Evolutionary conservation across 1,140 invertebrate genomes (phyloP).

Genomic region (Hylyphantes graminicola): DNA sequence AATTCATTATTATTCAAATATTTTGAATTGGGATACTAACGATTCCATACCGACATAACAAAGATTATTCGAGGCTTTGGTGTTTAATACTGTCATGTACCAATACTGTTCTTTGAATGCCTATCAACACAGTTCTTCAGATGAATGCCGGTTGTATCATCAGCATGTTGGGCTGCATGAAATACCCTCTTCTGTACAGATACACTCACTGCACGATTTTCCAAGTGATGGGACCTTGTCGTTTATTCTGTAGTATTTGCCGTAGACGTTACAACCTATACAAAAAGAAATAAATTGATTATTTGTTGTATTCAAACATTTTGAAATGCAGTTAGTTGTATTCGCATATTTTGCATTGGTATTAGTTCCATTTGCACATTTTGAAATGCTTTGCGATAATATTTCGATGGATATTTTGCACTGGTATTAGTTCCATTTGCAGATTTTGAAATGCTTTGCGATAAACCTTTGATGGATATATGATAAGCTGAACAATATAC

Average conservation of each 20-base stretch:
- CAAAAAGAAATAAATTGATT: slow-evolving; percentile 64
- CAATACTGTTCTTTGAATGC: slow-evolving; percentile 7
- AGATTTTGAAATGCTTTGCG: no score
- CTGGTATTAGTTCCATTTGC: no score
- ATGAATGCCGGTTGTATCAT: slow-evolving; percentile 1
- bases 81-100: neutral
- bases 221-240: slow-evolving; percentile 86
- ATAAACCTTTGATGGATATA: no score
- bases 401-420: no score
- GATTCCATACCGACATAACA: neutral
- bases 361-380: no score
- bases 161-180: slow-evolving; percentile 50
- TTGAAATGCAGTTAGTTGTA: no score
- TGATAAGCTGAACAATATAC: no score
- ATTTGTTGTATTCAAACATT: neutral
- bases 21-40: no score
- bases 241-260: slow-evolving; percentile 86
- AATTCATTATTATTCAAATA: no score
- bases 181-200: slow-evolving; percentile 86
- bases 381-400: no score
- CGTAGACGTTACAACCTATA: slow-evolving; percentile 91
- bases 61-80: slow-evolving; percentile 12
- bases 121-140: neutral
- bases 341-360: no score
- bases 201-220: slow-evolving; percentile 82